Evolutionary conservation across 1,140 invertebrate species (phyloP).

Genomic region (Micrasema minimum): DNA sequence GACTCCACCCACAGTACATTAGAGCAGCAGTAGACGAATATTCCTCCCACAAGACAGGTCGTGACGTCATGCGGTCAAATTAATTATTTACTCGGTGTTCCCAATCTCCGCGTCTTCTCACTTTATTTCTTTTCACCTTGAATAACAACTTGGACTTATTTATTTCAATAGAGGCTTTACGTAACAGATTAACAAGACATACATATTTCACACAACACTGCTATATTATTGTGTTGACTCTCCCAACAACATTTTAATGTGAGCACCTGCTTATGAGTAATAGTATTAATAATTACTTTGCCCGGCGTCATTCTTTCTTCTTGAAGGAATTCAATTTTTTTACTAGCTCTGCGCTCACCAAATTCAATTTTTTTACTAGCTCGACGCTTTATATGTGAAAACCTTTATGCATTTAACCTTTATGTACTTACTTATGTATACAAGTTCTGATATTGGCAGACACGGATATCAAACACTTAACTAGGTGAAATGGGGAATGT

Average conservation of each 20-base stretch:
- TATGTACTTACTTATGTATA: not conserved
- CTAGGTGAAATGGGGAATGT: no score
- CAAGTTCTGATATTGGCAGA: no score
- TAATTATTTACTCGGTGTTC: constrained; percentile 14
- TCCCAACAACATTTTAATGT: not conserved
- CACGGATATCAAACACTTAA: not conserved
- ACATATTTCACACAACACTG: not conserved
- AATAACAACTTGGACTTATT: constrained; percentile 1
- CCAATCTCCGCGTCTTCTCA: constrained; percentile 13
- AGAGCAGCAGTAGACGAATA: not conserved
- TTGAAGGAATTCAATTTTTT: no score
- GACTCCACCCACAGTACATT: not conserved
- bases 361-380: not conserved
- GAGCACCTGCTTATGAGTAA: not conserved
- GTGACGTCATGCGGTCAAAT: constrained; percentile 22
- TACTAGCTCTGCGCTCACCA: not conserved
- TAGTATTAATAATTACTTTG: no score
- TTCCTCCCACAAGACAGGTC: not conserved
- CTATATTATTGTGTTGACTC: not conserved
- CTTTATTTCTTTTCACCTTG: constrained; percentile 21
- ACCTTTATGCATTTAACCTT: not conserved
- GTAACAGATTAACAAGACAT: not conserved
- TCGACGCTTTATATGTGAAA: not conserved
- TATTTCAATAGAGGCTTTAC: not conserved
- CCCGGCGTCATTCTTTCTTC: no score